phyloP scores from a whole-genome alignment of 2,888 invertebrate species.

The Catocala fraxini region DNA sequence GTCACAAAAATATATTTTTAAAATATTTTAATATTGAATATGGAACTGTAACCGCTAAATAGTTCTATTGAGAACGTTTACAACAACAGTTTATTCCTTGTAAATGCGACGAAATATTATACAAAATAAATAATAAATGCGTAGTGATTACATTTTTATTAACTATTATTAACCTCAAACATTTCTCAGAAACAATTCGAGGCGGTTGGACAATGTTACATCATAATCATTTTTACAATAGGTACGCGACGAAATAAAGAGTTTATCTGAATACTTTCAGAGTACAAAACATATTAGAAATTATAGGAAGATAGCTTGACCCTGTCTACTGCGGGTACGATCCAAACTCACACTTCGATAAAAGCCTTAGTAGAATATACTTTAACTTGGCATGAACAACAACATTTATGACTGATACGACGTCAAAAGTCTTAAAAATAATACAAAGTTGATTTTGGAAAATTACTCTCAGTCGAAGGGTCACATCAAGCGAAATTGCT shows the following conservation, averaged over 20 bases:
- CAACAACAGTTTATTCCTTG: constrained; percentile 51
- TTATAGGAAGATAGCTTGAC: not conserved
- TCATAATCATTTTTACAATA: constrained; percentile 37
- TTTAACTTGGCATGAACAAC: not conserved
- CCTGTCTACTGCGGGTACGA: not conserved
- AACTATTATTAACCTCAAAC: constrained; percentile 32
- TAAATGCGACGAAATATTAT: constrained; percentile 57
- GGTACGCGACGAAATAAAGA: constrained; percentile 38
- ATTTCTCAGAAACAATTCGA: constrained; percentile 49
- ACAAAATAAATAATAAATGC: constrained; percentile 53
- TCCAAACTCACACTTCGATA: not conserved
- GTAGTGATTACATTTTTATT: constrained; percentile 35
- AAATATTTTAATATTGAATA: constrained; percentile 69
- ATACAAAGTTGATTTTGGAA: constrained; percentile 10
- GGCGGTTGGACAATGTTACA: constrained; percentile 41
- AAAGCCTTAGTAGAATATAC: not conserved
- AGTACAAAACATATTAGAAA: constrained; percentile 22
- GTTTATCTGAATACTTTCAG: constrained; percentile 23
- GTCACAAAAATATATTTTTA: constrained; percentile 83
- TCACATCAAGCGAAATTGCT: constrained; percentile 32
- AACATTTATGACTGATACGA: constrained; percentile 8
- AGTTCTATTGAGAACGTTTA: constrained; percentile 52
- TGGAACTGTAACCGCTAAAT: constrained; percentile 79
- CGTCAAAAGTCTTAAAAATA: constrained; percentile 9
- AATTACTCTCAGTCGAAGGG: constrained; percentile 28